These are phyloP conservation scores for Philhelius pedissequus DNA, from an alignment of 2,888 invertebrate species.

Conservation along the genomic window DNA sequence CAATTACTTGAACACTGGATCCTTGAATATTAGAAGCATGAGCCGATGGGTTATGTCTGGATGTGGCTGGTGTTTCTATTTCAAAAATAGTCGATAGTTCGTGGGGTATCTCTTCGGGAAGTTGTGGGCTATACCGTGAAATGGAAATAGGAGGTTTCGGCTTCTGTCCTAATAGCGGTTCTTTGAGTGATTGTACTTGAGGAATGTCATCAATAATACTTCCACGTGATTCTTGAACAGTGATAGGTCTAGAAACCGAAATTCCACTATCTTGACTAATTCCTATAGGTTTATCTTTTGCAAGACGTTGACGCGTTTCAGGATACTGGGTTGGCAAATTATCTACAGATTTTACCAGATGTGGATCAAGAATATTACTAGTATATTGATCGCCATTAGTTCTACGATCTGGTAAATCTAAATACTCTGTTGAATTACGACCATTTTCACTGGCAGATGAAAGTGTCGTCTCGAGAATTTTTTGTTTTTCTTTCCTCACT, in stretches of 20 bases:
- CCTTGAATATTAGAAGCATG: constrained; percentile 12
- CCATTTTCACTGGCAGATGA: constrained; percentile 76
- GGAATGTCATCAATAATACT: constrained; percentile 69
- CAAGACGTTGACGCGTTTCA: constrained; percentile 68
- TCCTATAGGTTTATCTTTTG: constrained; percentile 74
- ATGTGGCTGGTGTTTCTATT: constrained; percentile 84
- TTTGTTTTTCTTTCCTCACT: constrained; percentile 81
- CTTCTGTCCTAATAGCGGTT: constrained; percentile 70
- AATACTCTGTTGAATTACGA: constrained; percentile 77
- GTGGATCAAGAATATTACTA: constrained; percentile 30
- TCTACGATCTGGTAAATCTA: constrained; percentile 73
- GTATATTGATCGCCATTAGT: constrained; percentile 39
- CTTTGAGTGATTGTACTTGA: constrained; percentile 46
- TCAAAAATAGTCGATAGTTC: constrained; percentile 85
- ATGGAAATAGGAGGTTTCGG: constrained; percentile 74
- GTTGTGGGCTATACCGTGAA: constrained; percentile 76
- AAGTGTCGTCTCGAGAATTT: constrained; percentile 78
- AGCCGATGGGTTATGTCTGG: constrained; percentile 72
- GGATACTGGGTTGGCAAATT: constrained; percentile 55
- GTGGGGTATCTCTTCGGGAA: constrained; percentile 78
- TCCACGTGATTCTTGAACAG: constrained; percentile 73
- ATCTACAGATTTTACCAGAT: constrained; percentile 31
- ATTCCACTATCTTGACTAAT: constrained; percentile 78
- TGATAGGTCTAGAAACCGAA: constrained; percentile 76
- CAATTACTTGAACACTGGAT: background rate